Evolutionary conservation across 2,113 vertebrate species (phyloP).

Genomic region (Seriola dumerili): DNA sequence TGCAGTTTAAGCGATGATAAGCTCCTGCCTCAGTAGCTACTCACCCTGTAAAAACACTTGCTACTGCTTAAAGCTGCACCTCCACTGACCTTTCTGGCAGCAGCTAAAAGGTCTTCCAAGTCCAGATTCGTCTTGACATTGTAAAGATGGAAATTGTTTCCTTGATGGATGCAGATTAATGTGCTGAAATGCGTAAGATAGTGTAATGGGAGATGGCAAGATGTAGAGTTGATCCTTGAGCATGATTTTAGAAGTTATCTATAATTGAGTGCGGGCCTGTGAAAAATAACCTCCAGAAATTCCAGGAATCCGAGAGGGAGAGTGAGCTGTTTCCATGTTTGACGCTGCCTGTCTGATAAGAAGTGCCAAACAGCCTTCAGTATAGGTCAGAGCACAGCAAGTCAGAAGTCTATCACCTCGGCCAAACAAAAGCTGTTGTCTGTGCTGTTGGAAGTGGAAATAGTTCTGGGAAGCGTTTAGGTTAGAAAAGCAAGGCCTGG

Average conservation of each 20-base stretch:
- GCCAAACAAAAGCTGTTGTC: constrained; percentile 27
- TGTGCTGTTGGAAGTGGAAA: constrained; percentile 37
- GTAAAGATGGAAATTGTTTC: background rate
- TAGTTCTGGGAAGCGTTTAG: constrained; percentile 40
- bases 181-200: background rate
- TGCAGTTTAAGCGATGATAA: constrained; percentile 22
- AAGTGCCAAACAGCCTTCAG: constrained; percentile 6
- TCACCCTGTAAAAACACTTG: constrained; percentile 29
- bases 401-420: constrained; percentile 3
- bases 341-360: constrained; percentile 20
- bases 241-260: constrained; percentile 21
- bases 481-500: constrained; percentile 52
- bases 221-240: background rate
- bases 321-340: constrained; percentile 24
- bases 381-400: constrained; percentile 44
- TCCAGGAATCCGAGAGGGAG: constrained; percentile 48
- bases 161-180: constrained; percentile 21
- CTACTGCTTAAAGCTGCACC: constrained; percentile 28
- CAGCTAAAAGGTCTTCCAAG: background rate
- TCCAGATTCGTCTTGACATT: background rate
- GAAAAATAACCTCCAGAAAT: constrained; percentile 53
- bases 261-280: constrained; percentile 21
- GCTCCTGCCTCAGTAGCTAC: constrained; percentile 21
- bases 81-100: constrained; percentile 20
- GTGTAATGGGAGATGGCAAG: background rate